Evolutionary conservation across 2,888 invertebrate genomes (phyloP).

Genomic region (Cryptus viduatorius): DNA sequence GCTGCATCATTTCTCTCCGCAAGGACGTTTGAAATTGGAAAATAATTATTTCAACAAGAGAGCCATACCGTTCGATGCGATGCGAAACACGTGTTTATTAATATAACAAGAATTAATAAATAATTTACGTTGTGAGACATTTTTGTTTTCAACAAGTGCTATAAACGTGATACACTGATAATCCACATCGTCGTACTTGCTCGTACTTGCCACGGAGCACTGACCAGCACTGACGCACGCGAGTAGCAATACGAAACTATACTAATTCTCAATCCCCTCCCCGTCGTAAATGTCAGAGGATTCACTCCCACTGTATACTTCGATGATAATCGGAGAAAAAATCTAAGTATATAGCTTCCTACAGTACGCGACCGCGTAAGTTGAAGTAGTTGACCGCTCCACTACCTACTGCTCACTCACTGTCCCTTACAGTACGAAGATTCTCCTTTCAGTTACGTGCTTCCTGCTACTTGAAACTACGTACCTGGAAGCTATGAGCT

Average conservation of each 20-base stretch:
- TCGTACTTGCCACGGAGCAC: constrained; percentile 7
- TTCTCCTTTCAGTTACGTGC: no score
- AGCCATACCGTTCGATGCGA: constrained; percentile 65
- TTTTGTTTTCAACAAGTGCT: constrained; percentile 25
- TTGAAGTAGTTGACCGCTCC: no score
- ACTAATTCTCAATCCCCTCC: background rate
- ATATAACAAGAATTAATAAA: constrained; percentile 51
- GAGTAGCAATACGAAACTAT: background rate
- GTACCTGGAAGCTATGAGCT: no score
- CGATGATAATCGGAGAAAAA: background rate
- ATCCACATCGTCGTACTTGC: constrained; percentile 22
- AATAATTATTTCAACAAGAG: background rate
- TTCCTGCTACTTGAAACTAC: no score
- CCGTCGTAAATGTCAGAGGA: background rate
- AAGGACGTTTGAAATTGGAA: background rate
- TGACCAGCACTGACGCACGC: background rate
- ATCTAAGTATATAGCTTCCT: no score
- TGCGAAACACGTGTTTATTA: constrained; percentile 54
- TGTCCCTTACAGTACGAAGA: no score
- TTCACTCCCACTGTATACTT: background rate
- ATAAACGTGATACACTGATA: constrained; percentile 10
- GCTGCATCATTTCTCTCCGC: constrained; percentile 4
- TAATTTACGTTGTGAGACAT: constrained; percentile 24
- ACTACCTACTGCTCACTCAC: no score
- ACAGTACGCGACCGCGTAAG: no score